Base-by-base conservation (phyloP, 1,140 invertebrate species). In the Lycorma delicatula region DNA sequence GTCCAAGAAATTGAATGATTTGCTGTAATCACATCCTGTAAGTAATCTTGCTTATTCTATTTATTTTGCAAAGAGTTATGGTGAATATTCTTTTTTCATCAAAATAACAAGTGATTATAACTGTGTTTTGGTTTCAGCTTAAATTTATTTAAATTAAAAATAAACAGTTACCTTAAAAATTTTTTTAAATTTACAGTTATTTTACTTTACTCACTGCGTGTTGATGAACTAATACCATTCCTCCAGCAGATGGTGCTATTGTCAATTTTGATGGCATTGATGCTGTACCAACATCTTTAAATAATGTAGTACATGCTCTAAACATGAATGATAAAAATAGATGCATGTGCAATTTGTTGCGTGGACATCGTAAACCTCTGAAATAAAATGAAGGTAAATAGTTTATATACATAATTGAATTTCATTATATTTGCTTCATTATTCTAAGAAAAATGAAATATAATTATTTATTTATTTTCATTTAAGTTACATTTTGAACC, bases 281-380 rank as follows among this genome's bases (percentile, higher is more conserved):
- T 9, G 18, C 41, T 16, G 41, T 44, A 7, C 18, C 41, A 16
- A 44, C 69, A 52, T 82, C 76, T 63, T 82, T 82, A 5, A 85
- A 63, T 0, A 85, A 69, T 0, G 77, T 77, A 62, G 81, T 74
- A n/a, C 76, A 73, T 0, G 83, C 81, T 50, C 83, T 68, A 16
- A 81, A 71, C 50, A 85, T 82, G 66, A 85, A 86, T 1, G 83
- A 84, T 0, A 76, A 68, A 67, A 86, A 86, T 13, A 85, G 71
- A 60, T 86, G 80, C 67, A 85, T 77, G 69, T 86, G 84, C 2
- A 86, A 70, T 54, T 79, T 81, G 64, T 86, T 86, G 41, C 82
- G 68, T 0, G 82, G 77, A 67, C 82, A 85, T 64, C 81, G 74
- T 38, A 87, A 70, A 67, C 81, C 77, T 72, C 83, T 84, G 71